Evolutionary conservation across 2,888 invertebrate genomes (phyloP), one percentile per base, ranked within the genome.

Genomic region (Sesia apiformis): DNA sequence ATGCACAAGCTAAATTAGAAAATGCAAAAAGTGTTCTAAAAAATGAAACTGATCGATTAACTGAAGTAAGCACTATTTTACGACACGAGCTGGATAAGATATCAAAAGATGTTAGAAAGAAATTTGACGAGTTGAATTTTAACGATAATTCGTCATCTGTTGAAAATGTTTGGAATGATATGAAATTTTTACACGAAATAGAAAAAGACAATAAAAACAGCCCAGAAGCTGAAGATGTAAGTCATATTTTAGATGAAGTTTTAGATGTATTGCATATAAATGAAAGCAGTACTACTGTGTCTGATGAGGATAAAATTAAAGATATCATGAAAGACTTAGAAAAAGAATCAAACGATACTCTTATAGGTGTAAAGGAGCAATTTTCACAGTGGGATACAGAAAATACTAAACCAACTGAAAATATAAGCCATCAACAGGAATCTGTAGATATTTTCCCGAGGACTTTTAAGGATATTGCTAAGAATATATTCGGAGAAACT

Each of bases 41-140:
- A 55, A 63, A 67, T 43, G 75, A 81, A 65, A 71, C 76, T 4
- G 63, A 71, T 58, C 70, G 68, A 38, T 66, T 84, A 52, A 62
- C 61, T 40, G 68, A 72, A 60, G 70, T 83, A 42, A 78, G 69
- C 61, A 52, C 56, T 40, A 62, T 78, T 58, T 57, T 86, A 6
- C 73, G 68, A 55, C 62, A 66, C 40, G 75, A 82, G 64, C 62
- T 84, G 5, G 66, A 72, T 39, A 75, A 74, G 43, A 65, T 85
- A 51, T 71, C 81, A 4, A 62, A 61, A 40, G 70, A 73, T 38
- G 61, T 78, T 3, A 72, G 66, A 51, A 55, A 63, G 38, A 63
- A 77, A 61, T 60, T 76, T 4, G 59, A 60, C 38, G 62, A 62
- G 55, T 57, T 63, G 38, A 58, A 65, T 53, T 51, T 60, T 8